These are phyloP conservation scores for Schlechtendalia chinensis DNA, from an alignment of 1,140 invertebrate genomes.

Conservation along the genomic window DNA sequence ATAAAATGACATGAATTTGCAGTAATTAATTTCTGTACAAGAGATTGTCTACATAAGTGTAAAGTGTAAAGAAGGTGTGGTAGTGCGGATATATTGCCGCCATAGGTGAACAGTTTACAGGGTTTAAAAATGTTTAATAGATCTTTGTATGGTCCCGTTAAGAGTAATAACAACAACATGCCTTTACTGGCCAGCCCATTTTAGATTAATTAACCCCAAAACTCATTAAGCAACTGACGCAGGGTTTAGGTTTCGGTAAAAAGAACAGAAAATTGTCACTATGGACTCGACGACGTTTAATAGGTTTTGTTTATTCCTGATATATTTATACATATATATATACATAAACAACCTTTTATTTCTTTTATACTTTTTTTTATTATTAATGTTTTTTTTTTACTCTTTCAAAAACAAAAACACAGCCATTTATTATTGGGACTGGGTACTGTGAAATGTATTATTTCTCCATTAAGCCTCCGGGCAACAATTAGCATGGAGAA, in stretches of 20 bases:
- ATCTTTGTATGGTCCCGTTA: neutral
- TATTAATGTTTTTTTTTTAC: neutral
- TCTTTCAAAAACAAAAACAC: conserved; percentile 37
- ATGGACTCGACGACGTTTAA: conserved; percentile 8
- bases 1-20: neutral
- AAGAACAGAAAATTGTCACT: conserved; percentile 28
- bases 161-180: neutral
- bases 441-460: conserved; percentile 20
- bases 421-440: conserved; percentile 32
- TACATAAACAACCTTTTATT: neutral
- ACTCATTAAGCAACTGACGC: conserved; percentile 11
- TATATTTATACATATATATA: too few relatives aligned
- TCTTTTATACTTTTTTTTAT: neutral
- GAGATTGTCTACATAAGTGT: neutral
- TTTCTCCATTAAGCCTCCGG: conserved; percentile 20
- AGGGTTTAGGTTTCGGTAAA: neutral
- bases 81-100: neutral
- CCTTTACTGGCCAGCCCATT: neutral
- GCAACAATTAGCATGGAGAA: conserved; percentile 27
- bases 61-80: neutral
- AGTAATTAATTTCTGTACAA: neutral
- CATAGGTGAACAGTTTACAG: neutral
- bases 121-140: neutral
- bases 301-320: conserved; percentile 5
- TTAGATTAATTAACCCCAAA: conserved; percentile 38